These are phyloP conservation scores for Drosophila suzukii DNA, from an alignment of 1,140 invertebrate genomes.

Conservation along the genomic window DNA sequence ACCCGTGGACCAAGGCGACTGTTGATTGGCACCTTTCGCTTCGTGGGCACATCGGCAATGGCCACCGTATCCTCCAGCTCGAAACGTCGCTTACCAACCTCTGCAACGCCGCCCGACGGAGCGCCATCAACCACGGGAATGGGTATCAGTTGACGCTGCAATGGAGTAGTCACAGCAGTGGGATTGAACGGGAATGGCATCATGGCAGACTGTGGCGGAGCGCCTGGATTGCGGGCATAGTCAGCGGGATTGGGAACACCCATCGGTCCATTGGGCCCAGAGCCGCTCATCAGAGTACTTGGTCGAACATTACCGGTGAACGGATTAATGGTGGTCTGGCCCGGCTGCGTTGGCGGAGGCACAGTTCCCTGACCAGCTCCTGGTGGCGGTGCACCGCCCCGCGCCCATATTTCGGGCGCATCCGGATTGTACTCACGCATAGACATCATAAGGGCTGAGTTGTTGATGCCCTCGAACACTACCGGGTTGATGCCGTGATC, in stretches of 20 bases:
- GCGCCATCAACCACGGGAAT: constrained; percentile 87
- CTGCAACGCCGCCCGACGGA: constrained; percentile 36
- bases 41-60: constrained; percentile 79
- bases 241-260: constrained; percentile 71
- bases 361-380: constrained; percentile 73
- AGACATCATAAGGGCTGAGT: constrained; percentile 85
- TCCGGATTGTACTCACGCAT: constrained; percentile 93
- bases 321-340: constrained; percentile 72
- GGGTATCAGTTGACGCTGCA: constrained; percentile 87
- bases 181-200: constrained; percentile 79
- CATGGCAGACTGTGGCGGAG: constrained; percentile 59
- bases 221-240: constrained; percentile 60
- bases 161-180: constrained; percentile 71
- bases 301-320: constrained; percentile 76
- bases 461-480: constrained; percentile 93
- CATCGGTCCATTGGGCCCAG: constrained; percentile 47
- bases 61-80: constrained; percentile 82
- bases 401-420: constrained; percentile 91
- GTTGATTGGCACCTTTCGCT: constrained; percentile 82
- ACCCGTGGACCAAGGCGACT: constrained; percentile 87
- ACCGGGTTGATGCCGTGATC: constrained; percentile 98
- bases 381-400: constrained; percentile 70
- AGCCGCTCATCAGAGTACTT: constrained; percentile 24
- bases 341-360: constrained; percentile 39
- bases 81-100: constrained; percentile 74